Conservation (phyloP, 92 coral and sea anemone genomes). For the Phymanthus crucifer region DNA sequence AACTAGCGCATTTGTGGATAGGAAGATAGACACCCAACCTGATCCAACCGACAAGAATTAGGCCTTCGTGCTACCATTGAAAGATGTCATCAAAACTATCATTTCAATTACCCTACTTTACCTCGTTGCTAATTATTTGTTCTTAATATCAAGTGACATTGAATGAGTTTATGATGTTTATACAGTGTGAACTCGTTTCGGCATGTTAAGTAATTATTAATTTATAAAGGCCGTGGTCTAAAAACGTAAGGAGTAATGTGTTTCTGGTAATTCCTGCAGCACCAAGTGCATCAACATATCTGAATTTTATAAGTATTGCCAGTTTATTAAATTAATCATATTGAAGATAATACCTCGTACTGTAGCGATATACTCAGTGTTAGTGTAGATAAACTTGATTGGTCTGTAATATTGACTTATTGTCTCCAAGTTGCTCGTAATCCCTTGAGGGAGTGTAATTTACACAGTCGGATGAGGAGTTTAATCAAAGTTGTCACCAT, state of each 20-base stretch:
- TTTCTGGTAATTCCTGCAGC: too few species aligned
- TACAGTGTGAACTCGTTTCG: neutral
- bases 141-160: neutral
- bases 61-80: neutral
- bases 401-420: neutral
- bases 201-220: neutral
- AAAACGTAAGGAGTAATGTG: too few species aligned
- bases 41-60: neutral
- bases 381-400: neutral
- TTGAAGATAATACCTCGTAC: neutral
- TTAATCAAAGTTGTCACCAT: neutral
- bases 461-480: constrained; percentile 1
- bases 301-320: neutral
- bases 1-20: too few species aligned
- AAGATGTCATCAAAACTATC: neutral
- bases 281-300: neutral
- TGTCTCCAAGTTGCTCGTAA: neutral
- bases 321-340: neutral
- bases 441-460: constrained; percentile 6
- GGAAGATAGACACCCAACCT: too few species aligned
- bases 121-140: neutral
- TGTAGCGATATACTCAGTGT: neutral
- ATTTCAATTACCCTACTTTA: neutral
- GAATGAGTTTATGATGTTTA: neutral
- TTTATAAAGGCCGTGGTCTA: neutral